Evolutionary conservation across 2,888 invertebrate genomes (phyloP), one percentile per base, ranked within the genome.

Genomic region (Trilocha varians): DNA sequence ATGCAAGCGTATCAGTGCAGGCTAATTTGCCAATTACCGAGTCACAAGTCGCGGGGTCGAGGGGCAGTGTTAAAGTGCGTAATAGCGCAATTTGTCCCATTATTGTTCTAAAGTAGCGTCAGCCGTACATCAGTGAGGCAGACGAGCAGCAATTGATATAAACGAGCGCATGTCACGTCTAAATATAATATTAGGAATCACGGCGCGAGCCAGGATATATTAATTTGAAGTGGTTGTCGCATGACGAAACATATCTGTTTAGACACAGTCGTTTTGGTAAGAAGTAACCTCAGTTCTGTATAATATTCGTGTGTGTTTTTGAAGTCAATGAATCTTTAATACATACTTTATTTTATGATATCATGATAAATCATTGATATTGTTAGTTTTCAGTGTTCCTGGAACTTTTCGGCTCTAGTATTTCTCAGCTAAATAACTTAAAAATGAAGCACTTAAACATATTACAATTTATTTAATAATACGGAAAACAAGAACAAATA

Each of bases 101-200:
- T 78, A 84, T 84, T 85, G 85, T 85, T 83, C 75, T 82, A 83
- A 84, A 83, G 84, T 85, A 84, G 80, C 73, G 77, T 77, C 74
- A 74, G 74, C 76, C 79, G 78, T 84, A 79, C 77, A 84, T 85
- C 84, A 85, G 82, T 60, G 69, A 63, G 65, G 76, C 77, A 83
- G 84, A 83, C 83, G 77, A 73, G 71, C n/a, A 65, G 69, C 85
- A 85, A 85, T 85, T 85, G 85, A 80, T 82, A 85, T 80, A 85
- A 85, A 85, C 79, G 85, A 83, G 83, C 79, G 74, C 73, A 75
- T 84, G 85, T 85, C 85, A 84, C 76, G 83, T 84, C 85, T 85
- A 85, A 84, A 85, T 85, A 85, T 85, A 85, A 85, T 85, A 85
- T 85, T 85, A 84, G 83, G 85, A 85, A 85, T 85, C 85, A 78